These are phyloP conservation scores for Brachyhypopomus gauderio DNA, from an alignment of 2,113 vertebrate genomes.

Conservation along the genomic window DNA sequence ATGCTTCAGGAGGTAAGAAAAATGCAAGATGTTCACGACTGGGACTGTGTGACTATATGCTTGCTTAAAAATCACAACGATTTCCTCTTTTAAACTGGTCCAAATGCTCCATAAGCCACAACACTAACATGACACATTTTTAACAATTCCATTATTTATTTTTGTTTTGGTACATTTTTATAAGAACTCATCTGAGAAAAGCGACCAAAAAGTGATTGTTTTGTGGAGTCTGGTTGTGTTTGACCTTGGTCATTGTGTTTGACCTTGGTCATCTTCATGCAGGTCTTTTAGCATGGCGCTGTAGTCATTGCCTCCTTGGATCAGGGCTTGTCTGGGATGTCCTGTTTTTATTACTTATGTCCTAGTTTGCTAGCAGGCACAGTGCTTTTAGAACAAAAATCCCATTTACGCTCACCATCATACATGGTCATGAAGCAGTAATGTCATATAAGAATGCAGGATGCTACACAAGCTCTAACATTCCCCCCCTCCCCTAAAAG, in stretches of 20 bases:
- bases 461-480: not conserved
- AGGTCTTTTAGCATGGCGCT: not conserved
- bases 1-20: constrained; percentile 51
- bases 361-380: not conserved
- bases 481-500: not conserved
- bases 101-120: not conserved
- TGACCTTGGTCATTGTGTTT: not conserved
- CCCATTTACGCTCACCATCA: not conserved
- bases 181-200: not conserved
- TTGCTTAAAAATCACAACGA: not conserved
- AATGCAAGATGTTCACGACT: not conserved
- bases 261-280: not conserved
- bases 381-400: not conserved
- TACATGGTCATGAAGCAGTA: not conserved
- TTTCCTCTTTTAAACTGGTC: not conserved
- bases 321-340: not conserved
- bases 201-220: not conserved
- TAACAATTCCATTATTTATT: not conserved
- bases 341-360: not conserved
- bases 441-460: not conserved
- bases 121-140: constrained; percentile 2
- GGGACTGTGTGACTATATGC: not conserved
- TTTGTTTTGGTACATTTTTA: not conserved
- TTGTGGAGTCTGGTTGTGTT: not conserved
- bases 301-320: not conserved